Conservation (phyloP, 1,140 invertebrate species). For the Limonius californicus region DNA sequence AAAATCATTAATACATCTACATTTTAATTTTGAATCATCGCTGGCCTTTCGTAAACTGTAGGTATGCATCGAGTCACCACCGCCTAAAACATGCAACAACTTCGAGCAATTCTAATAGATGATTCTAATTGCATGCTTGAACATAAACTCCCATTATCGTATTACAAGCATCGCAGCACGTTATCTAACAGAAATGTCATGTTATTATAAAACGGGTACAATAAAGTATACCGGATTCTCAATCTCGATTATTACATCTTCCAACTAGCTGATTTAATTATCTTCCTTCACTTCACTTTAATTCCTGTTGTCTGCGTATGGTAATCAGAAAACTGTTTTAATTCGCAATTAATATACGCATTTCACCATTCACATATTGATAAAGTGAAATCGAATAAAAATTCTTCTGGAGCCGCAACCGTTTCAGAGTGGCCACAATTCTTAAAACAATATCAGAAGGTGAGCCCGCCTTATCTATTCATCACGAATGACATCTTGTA, state of each 20-base stretch:
- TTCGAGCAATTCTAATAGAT: background rate
- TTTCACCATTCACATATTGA: no score
- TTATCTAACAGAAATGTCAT: constrained; percentile 4
- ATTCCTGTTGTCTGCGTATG: no score
- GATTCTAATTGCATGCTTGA: background rate
- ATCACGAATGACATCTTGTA: background rate
- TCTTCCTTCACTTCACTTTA: no score
- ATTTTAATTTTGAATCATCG: background rate
- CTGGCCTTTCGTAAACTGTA: background rate
- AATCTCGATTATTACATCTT: background rate
- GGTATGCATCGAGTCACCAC: background rate
- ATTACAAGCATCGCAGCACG: background rate
- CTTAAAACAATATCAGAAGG: no score
- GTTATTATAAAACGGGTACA: background rate
- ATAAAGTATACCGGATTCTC: background rate
- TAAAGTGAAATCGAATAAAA: no score
- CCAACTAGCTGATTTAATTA: background rate
- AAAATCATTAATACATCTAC: background rate
- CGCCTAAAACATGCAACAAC: background rate
- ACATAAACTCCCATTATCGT: background rate
- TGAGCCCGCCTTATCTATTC: background rate
- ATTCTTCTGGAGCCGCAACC: no score
- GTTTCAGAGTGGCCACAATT: no score
- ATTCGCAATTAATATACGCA: no score
- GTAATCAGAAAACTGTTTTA: no score